These are phyloP conservation scores for Oreonectes daqikongensis DNA, from an alignment of 2,797 vertebrate species.

Conservation along the genomic window DNA sequence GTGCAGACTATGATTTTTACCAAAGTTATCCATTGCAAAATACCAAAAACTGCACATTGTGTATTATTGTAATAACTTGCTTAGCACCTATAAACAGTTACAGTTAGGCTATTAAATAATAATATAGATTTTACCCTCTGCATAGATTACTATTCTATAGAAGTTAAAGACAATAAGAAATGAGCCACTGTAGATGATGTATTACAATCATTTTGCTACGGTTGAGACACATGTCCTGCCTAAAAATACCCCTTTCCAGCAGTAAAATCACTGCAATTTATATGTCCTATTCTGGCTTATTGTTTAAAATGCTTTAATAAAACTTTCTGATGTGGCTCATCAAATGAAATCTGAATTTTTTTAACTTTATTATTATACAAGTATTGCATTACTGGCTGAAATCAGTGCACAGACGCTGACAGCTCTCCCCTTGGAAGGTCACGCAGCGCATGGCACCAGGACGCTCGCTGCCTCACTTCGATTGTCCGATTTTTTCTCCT, in stretches of 20 bases:
- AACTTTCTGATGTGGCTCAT: background rate
- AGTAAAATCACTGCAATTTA: background rate
- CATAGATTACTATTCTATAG: no score
- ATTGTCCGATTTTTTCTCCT: slow-evolving; percentile 74
- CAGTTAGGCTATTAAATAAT: no score
- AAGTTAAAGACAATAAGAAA: no score
- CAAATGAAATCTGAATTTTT: background rate
- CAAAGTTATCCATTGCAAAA: background rate
- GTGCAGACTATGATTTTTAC: background rate
- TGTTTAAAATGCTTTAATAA: background rate
- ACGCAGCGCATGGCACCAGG: slow-evolving; percentile 73
- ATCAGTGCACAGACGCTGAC: slow-evolving; percentile 2
- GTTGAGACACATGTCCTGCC: background rate
- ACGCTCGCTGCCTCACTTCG: slow-evolving; percentile 73
- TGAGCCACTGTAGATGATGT: no score
- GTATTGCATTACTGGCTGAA: slow-evolving; percentile 12
- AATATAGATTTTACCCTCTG: no score
- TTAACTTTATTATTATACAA: background rate
- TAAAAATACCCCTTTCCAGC: background rate
- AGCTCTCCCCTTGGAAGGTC: slow-evolving; percentile 78
- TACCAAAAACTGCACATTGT: background rate
- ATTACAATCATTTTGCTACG: background rate
- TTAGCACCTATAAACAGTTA: no score
- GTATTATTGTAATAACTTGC: background rate
- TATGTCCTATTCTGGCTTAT: background rate